Evolutionary conservation across 2,888 invertebrate genomes (phyloP), one percentile per base, ranked within the genome.

Genomic region (Scaptomyza caliginosa): DNA sequence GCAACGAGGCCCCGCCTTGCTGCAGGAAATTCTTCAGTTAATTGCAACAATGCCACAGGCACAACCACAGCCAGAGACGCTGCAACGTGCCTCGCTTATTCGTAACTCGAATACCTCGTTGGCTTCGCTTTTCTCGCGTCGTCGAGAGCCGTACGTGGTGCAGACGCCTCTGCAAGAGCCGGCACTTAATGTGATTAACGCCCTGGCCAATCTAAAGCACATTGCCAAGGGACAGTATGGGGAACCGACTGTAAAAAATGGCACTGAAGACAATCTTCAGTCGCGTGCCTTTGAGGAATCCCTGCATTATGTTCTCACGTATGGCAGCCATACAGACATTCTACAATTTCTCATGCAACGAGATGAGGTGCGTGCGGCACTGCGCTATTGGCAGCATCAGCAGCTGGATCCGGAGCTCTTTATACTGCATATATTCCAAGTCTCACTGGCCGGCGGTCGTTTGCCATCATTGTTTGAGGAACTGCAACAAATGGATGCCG

Each of bases 301-400:
- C 79, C 90, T 96, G 2, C 96, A 95, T 89, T 98, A 98, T 90
- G 92, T 98, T 3, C 93, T 93, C 3, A 94, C 94, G 62, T 98
- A 97, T 85, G 97, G 97, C 0, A 95, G 95, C 3, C 94, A 95
- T 83, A 92, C 93, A 0, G 94, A 95, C 8, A 93, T 96, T 54
- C 93, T 97, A 51, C 93, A 94, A 60, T 97, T 97, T 89, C 94
- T 95, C 74, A 93, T 96, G 76, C 94, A 94, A 59, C 95, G 96
- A 74, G 94, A 94, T 11, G 94, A 94, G 72, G 92, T 95, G 74
- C 91, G 92, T 5, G 94, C 95, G 50, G 95, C 96, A 7, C 92
- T 96, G 7, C 92, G 93, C 52, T 96, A 96, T 82, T 94, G 95
- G 51, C 91, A 94, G 13, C 94, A 95, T 19, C 95, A 95, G 79